These are phyloP conservation scores for Lasioglossum marginatum DNA, from an alignment of 2,888 invertebrate genomes.

Conservation along the genomic window DNA sequence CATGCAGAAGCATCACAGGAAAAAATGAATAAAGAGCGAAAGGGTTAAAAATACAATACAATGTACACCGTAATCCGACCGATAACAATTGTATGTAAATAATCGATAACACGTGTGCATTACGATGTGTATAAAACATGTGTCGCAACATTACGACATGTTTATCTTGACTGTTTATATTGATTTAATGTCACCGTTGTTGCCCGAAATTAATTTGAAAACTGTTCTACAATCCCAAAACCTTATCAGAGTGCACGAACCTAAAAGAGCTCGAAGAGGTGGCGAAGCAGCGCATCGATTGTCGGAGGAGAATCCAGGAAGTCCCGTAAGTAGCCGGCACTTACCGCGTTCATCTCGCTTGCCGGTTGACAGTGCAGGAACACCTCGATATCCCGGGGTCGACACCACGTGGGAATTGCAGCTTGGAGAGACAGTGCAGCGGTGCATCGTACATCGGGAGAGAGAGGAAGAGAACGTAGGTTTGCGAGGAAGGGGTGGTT, in stretches of 20 bases:
- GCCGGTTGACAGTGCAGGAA: conserved; percentile 15
- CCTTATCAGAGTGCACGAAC: background rate
- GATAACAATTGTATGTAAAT: background rate
- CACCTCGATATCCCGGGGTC: conserved; percentile 21
- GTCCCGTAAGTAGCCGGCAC: conserved; percentile 2
- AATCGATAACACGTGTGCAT: background rate
- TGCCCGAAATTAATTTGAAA: background rate
- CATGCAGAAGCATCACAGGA: too few species aligned
- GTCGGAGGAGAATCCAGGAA: background rate
- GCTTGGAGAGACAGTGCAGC: background rate
- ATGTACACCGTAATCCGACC: too few species aligned
- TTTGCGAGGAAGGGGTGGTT: conserved; percentile 1
- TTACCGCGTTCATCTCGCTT: conserved; percentile 4
- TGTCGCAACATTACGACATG: background rate
- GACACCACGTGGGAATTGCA: conserved; percentile 57
- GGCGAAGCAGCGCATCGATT: background rate
- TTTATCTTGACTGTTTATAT: background rate
- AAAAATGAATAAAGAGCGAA: too few species aligned
- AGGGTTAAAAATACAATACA: too few species aligned
- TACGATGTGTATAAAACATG: background rate
- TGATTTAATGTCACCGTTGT: background rate
- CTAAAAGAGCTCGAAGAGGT: background rate
- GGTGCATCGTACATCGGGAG: background rate
- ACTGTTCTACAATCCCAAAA: background rate
- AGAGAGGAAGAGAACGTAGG: background rate